Base-by-base conservation (phyloP, 1,140 invertebrate species). In the Gonioctena quinquepunctata region DNA sequence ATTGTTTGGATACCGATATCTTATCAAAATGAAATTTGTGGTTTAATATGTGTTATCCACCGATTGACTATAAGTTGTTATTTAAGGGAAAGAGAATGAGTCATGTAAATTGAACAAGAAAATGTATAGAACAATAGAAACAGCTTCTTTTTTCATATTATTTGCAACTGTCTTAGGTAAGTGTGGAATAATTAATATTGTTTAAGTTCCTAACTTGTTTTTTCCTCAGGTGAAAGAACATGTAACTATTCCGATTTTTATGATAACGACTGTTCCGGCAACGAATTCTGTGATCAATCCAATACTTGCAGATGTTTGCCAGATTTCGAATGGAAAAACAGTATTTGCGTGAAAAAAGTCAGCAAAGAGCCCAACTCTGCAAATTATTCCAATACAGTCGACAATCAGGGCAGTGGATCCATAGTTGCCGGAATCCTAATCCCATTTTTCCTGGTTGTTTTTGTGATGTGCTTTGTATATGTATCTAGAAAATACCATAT, bases 401-500 rank as follows among this genome's bases (percentile, higher is more conserved):
- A 75, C 48, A 73, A 72, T 25, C 74, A 76, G 49, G 70, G 70
- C 13, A 71, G 70, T 70, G 76, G 76, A 27, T 70, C 74, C 19
- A 50, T 77, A 11, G 65, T 74, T 61, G 74, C 74, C 21, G 76
- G 74, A 21, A 78, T 78, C 23, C 23, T 78, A 48, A 73, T 78
- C 50, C 75, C 76, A 33, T 50, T 76, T 66, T 68, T 72, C 75
- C 73, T 76, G 73, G 73, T 78, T 49, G 49, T 70, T 28, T 64
- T 78, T 73, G 72, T 78, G 68, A 76, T 78, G 75, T 76, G 71
- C 70, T 71, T 67, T 57, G 62, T 76, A 64, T 78, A 78, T 72
- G 19, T 75, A 49, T 70, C 50, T 71, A 74, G 73, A 23, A 68
- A 69, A 26, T 78, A 75, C 49, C 68, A 78, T 23, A 54, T 78